These are phyloP conservation scores for Dipodomys merriami DNA, from an alignment of 2,113 vertebrate genomes.

Conservation along the genomic window DNA sequence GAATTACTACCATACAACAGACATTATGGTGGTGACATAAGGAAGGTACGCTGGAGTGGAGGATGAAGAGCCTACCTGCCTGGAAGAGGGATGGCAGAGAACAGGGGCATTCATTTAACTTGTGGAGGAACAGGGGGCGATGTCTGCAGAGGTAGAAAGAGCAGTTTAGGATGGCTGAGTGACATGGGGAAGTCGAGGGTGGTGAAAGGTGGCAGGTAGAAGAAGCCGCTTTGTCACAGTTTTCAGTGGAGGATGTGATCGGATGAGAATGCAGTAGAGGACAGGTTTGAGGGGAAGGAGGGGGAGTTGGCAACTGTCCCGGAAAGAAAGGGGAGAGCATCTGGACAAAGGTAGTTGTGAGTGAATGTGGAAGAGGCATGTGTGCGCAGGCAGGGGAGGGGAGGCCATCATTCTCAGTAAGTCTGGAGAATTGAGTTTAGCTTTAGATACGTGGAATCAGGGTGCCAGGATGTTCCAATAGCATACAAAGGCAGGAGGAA, in stretches of 20 bases:
- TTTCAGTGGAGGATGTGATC: neutral
- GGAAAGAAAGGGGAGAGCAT: neutral
- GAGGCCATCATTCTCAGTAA: neutral
- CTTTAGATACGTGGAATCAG: neutral
- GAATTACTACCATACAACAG: conserved; percentile 36
- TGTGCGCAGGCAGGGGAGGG: neutral
- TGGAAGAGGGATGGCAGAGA: neutral
- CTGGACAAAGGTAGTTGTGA: neutral
- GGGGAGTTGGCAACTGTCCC: neutral
- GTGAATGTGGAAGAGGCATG: conserved; percentile 10
- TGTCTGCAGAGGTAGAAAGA: neutral
- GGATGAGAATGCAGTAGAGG: neutral
- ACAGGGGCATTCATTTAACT: neutral
- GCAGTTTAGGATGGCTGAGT: neutral
- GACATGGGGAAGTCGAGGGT: neutral
- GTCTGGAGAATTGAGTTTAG: neutral
- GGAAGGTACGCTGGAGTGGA: conserved; percentile 27
- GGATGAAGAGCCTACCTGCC: neutral
- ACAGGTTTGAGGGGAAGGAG: neutral
- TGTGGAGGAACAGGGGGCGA: neutral
- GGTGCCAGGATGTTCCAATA: neutral
- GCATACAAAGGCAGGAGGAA: too few species aligned
- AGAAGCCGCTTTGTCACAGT: neutral
- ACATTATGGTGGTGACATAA: neutral
- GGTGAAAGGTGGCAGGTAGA: neutral